phyloP scores from a whole-genome alignment of 1,140 invertebrate species.

The Bathynomus jamesi region DNA sequence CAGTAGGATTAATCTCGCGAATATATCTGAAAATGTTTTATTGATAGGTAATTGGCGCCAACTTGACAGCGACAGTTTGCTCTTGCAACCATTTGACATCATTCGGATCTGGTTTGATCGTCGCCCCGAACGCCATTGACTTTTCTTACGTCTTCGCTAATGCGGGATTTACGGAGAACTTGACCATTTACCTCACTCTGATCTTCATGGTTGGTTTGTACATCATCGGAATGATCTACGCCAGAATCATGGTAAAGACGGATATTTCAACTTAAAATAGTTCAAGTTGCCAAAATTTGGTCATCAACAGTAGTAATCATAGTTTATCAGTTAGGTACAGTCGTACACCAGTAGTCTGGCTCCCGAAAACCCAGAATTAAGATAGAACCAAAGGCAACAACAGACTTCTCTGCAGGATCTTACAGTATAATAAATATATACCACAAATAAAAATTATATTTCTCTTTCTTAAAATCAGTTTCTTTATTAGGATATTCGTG shows the following conservation, averaged over 20 bases:
- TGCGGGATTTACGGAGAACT: constrained; percentile 50
- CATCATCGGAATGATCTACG: constrained; percentile 46
- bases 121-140: constrained; percentile 51
- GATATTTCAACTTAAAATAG: neutral
- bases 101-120: constrained; percentile 51
- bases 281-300: no score
- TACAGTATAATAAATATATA: no score
- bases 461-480: no score
- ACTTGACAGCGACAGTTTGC: constrained; percentile 44
- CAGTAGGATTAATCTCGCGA: neutral
- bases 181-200: constrained; percentile 50
- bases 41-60: constrained; percentile 39
- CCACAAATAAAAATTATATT: no score
- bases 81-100: constrained; percentile 50
- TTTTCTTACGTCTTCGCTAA: constrained; percentile 51
- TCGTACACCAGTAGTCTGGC: no score
- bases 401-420: no score
- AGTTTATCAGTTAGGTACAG: no score
- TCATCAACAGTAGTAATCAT: no score
- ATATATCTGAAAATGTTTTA: neutral
- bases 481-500: constrained; percentile 45
- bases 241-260: constrained; percentile 38
- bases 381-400: no score
- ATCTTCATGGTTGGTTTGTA: constrained; percentile 47
- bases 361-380: no score